Percentiles rank a stretch among this genome's conserved stretches.
phyloP scores from a whole-genome alignment of 1,140 invertebrate genomes.

The Antheraea pernyi region DNA sequence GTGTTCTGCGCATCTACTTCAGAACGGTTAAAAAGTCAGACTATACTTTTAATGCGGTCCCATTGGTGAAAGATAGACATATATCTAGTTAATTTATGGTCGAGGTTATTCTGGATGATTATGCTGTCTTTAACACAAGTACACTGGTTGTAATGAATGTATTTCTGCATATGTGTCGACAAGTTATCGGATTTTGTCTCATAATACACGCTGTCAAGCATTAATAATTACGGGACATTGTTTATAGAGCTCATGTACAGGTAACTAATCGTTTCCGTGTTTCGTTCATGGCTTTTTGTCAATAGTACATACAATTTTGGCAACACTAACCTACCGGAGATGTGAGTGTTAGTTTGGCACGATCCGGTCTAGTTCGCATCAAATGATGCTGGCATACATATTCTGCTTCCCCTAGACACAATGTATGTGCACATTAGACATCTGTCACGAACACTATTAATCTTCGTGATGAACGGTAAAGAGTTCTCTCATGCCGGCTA shows the following conservation, averaged over 20 bases:
- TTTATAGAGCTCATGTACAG: background rate
- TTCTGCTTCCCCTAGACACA: constrained; percentile 33
- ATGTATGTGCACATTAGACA: constrained; percentile 39
- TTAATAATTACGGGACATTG: background rate
- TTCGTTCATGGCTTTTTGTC: constrained; percentile 2
- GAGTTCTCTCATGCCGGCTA: constrained; percentile 31
- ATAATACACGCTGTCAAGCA: background rate
- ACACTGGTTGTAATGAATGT: background rate
- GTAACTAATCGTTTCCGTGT: background rate
- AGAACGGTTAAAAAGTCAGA: no score
- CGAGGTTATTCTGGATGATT: no score
- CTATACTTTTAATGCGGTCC: no score
- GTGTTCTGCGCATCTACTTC: no score
- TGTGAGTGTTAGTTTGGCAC: constrained; percentile 43
- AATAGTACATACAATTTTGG: constrained; percentile 23
- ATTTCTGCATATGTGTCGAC: background rate
- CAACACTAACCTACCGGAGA: constrained; percentile 45
- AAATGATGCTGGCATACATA: constrained; percentile 23
- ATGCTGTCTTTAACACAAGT: background rate
- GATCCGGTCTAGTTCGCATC: constrained; percentile 33
- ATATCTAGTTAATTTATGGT: no score
- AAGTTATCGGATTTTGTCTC: background rate
- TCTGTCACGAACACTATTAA: constrained; percentile 70
- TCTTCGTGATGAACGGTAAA: constrained; percentile 43
- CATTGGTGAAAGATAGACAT: no score